Percentiles rank a stretch among this genome's conserved stretches.
phyloP scores from a whole-genome alignment of 2,797 vertebrate species.

The Choloepus didactylus region DNA sequence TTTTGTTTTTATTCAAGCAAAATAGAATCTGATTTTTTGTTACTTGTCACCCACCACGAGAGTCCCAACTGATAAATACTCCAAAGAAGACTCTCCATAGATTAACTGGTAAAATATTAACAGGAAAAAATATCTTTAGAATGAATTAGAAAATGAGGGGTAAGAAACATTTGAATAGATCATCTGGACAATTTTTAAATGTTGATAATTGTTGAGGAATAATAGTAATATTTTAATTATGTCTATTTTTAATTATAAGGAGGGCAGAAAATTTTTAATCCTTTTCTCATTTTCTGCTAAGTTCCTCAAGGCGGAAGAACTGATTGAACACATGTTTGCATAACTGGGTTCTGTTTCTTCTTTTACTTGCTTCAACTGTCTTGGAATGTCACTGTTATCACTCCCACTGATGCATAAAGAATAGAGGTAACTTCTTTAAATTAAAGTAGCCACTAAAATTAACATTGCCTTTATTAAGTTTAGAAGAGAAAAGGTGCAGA shows the following conservation, averaged over 20 bases:
- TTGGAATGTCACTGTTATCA: neutral
- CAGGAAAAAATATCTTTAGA: neutral
- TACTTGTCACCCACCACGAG: neutral
- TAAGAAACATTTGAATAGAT: neutral
- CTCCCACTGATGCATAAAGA: neutral
- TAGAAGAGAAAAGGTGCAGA: neutral
- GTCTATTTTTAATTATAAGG: constrained; percentile 73
- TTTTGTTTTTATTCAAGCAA: constrained; percentile 53
- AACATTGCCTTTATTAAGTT: neutral
- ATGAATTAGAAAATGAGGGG: constrained; percentile 29
- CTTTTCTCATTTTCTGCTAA: neutral
- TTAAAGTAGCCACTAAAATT: neutral
- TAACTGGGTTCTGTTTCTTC: constrained; percentile 44
- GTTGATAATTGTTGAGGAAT: constrained; percentile 27
- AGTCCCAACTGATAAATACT: neutral
- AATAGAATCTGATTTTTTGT: neutral
- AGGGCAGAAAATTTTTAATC: constrained; percentile 12
- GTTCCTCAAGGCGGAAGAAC: neutral
- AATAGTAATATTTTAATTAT: constrained; percentile 51
- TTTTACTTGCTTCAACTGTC: neutral
- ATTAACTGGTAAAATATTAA: constrained; percentile 22
- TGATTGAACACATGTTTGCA: constrained; percentile 37
- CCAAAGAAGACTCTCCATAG: constrained; percentile 13
- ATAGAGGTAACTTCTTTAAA: neutral
- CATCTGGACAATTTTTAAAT: neutral